Evolutionary conservation across 2,113 vertebrate species (phyloP).

Genomic region (Lamprotornis superbus): DNA sequence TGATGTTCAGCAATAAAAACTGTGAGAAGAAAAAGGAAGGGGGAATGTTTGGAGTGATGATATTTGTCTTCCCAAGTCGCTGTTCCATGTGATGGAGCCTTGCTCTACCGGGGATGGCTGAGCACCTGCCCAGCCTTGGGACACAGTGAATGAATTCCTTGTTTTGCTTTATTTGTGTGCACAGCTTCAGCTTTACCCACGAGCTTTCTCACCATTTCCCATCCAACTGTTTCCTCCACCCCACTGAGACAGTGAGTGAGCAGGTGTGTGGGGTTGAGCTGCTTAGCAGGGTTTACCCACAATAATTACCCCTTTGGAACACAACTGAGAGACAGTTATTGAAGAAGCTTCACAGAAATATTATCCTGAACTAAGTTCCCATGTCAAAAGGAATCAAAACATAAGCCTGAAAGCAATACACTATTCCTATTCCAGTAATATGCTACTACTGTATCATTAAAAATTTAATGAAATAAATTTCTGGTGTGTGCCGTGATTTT

Average conservation of each 20-base stretch:
- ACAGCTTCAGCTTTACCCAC: neutral
- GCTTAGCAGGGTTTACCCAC: neutral
- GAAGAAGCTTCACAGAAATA: neutral
- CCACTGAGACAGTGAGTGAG: rapidly evolving
- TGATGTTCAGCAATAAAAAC: neutral
- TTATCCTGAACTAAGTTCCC: neutral
- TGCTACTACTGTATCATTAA: neutral
- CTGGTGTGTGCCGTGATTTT: neutral
- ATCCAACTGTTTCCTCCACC: neutral
- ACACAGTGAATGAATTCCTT: neutral
- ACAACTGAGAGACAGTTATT: neutral
- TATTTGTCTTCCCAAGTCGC: neutral
- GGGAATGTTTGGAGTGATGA: rapidly evolving
- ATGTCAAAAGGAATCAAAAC: neutral
- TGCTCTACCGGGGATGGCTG: neutral
- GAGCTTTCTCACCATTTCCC: neutral
- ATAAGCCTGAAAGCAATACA: neutral
- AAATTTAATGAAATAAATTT: neutral
- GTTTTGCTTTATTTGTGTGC: neutral
- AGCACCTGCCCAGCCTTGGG: rapidly evolving
- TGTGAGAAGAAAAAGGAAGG: neutral
- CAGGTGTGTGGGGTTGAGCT: too few relatives aligned
- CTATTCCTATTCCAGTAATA: neutral
- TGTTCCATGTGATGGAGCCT: rapidly evolving
- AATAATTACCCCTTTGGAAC: neutral